Evolutionary conservation across 1,140 invertebrate genomes (phyloP).

Genomic region (Leptopilina clavipes): DNA sequence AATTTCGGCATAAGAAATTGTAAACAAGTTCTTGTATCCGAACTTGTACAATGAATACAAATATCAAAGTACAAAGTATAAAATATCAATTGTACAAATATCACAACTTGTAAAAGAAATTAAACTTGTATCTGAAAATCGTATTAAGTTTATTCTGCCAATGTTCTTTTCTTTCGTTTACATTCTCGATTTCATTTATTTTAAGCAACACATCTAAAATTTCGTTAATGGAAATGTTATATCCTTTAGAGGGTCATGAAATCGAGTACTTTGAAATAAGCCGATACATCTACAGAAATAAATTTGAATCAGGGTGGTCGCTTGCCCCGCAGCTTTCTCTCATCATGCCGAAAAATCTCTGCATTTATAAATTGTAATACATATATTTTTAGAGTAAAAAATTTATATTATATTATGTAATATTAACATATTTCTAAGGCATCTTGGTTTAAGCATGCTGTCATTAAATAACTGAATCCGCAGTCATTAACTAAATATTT

Average conservation of each 20-base stretch:
- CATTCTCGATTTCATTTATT: background rate
- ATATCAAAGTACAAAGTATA: too few species aligned
- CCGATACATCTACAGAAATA: constrained; percentile 38
- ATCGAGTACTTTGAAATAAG: constrained; percentile 13
- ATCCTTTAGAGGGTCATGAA: background rate
- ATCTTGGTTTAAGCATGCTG: constrained; percentile 37
- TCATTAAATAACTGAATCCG: constrained; percentile 38
- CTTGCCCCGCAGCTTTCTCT: constrained; percentile 39
- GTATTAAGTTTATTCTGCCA: background rate
- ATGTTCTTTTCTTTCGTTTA: background rate
- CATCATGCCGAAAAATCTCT: constrained; percentile 46
- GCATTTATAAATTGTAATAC: constrained; percentile 2
- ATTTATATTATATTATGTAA: background rate
- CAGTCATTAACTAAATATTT: constrained; percentile 32
- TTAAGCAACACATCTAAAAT: background rate
- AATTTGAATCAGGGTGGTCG: constrained; percentile 43
- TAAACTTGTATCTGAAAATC: too few species aligned
- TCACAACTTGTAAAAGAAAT: too few species aligned
- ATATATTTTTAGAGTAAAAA: background rate
- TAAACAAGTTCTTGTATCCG: too few species aligned
- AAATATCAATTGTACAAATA: too few species aligned
- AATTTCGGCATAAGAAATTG: too few species aligned
- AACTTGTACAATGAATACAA: too few species aligned
- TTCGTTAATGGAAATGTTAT: background rate
- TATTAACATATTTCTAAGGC: constrained; percentile 34